Base-by-base conservation (phyloP, 1,140 invertebrate genomes). In the Nephotettix cincticeps region DNA sequence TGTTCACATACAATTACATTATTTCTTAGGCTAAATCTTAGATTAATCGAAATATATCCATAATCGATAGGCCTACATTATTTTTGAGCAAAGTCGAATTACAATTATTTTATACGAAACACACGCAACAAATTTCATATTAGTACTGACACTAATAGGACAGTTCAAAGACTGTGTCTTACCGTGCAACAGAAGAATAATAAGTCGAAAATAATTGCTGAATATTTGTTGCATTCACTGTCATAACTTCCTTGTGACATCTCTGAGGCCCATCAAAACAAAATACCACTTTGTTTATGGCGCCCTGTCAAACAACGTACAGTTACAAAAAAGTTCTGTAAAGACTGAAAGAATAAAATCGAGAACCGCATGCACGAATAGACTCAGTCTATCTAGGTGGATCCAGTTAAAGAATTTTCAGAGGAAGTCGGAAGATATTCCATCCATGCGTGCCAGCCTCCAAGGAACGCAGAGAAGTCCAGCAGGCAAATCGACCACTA, bases 401-500 rank as follows among this genome's bases (percentile, higher is more conserved):
- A 51, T 19, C 21, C 21, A 6, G 21, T 29, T 61, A n/a, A 27
- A 61, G 1, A 6, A 61, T 61, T 61, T 27, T 29, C 56, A 4
- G 56, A 61, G 28, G 25, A 28, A 27, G 25, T 61, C 23, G 66
- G 43, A 54, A 68, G 47, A 40, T 51, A 67, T 40, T 40, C 64
- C 64, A 45, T 67, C 66, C 66, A 68, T 28, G 40, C 21, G 25
- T 23, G 14, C 66, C 66, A 68, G 45, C 66, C 66, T 29, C 47
- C 47, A 17, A 70, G 47, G n/a, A 70, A 70, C 30, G 21, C 29
- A 17, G 51, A 9, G 25, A 63, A 63, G 23, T 63, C 58, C 32
- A 63, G 47, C 54, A 61, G 23, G 40, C 61, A 65, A 54, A 70
- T 61, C 36, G 54, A 70, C 58, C 54, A 70, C 69, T 85, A 94